These are phyloP conservation scores for Sipha maydis DNA, from an alignment of 2,888 invertebrate species.

Conservation along the genomic window DNA sequence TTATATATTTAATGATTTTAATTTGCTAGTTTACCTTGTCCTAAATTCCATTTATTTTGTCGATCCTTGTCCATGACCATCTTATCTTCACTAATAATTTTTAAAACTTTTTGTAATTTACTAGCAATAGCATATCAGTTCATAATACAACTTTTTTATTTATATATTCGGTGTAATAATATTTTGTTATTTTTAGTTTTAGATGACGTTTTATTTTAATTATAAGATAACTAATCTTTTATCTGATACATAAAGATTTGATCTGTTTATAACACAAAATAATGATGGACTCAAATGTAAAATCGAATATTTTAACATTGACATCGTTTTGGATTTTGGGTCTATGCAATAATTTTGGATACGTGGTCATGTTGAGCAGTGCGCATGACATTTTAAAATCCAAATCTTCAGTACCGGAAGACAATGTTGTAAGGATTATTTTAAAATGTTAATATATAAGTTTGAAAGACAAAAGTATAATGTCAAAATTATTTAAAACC, in stretches of 20 bases:
- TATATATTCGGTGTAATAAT: not conserved
- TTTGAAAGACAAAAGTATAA: no score
- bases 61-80: constrained; percentile 1
- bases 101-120: not conserved
- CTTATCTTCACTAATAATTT: not conserved
- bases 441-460: not conserved
- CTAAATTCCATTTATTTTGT: not conserved
- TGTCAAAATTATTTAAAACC: no score
- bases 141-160: no score
- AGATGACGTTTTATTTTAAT: not conserved
- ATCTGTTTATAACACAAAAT: not conserved
- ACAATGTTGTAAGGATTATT: constrained; percentile 1
- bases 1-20: not conserved
- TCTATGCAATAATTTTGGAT: constrained; percentile 86
- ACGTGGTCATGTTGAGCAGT: constrained; percentile 86
- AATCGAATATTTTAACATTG: constrained; percentile 65
- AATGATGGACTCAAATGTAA: constrained; percentile 7
- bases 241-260: not conserved
- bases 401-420: not conserved
- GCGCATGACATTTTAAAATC: constrained; percentile 77
- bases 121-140: no score
- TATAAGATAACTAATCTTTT: no score
- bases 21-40: constrained; percentile 10
- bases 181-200: constrained; percentile 9
- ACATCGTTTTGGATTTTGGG: constrained; percentile 81